Conservation (phyloP, 2,797 vertebrate genomes). For the Acanthurus leucopareius region DNA sequence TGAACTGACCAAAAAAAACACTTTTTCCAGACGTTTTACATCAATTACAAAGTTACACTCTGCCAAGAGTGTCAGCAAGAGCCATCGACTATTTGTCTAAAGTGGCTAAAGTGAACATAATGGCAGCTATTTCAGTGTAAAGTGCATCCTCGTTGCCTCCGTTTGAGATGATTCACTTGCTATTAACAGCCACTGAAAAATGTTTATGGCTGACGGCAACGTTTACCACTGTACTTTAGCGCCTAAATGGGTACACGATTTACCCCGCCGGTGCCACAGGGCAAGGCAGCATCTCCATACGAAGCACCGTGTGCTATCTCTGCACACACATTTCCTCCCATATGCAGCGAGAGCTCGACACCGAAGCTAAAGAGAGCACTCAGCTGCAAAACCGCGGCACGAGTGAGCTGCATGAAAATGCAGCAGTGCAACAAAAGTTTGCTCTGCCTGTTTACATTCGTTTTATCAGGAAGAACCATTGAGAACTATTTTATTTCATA, state of each 20-base stretch:
- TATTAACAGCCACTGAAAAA: conserved; percentile 52
- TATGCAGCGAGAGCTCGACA: not conserved
- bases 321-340: not conserved
- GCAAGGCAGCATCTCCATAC: not conserved
- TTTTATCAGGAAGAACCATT: conserved; percentile 9
- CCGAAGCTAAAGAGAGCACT: conserved; percentile 2
- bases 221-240: conserved; percentile 30
- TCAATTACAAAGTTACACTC: conserved; percentile 46
- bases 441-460: conserved; percentile 28
- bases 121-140: conserved; percentile 59
- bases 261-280: conserved; percentile 6
- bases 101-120: conserved; percentile 64
- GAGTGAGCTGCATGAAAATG: conserved; percentile 1
- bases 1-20: conserved; percentile 39
- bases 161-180: conserved; percentile 67
- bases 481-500: conserved; percentile 15
- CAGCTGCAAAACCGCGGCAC: not conserved
- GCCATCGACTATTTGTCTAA: conserved; percentile 52
- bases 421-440: conserved; percentile 19
- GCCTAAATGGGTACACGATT: conserved; percentile 36
- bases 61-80: conserved; percentile 56
- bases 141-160: conserved; percentile 62
- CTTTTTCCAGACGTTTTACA: conserved; percentile 52
- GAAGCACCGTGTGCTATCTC: not conserved
- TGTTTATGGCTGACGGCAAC: conserved; percentile 46